Evolutionary conservation across 2,113 vertebrate species (phyloP).

Genomic region (Hyla sarda): DNA sequence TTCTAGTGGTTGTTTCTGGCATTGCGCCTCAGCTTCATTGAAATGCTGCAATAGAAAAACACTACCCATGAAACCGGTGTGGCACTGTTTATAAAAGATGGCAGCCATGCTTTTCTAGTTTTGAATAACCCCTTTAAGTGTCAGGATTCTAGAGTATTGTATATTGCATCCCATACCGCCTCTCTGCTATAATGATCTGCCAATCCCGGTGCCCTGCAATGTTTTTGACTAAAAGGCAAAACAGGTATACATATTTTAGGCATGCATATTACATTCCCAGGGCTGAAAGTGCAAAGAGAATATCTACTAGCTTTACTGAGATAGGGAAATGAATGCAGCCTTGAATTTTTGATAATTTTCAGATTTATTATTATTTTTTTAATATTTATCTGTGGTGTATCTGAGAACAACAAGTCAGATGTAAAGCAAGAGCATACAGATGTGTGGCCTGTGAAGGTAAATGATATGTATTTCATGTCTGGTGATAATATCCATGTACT

Average conservation of each 20-base stretch:
- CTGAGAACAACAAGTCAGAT: constrained; percentile 12
- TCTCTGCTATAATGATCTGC: not conserved
- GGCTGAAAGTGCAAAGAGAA: constrained; percentile 2
- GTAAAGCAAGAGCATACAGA: not conserved
- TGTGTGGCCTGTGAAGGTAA: not conserved
- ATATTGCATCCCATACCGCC: not conserved
- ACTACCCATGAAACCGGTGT: no score
- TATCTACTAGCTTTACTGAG: not conserved
- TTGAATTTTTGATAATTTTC: constrained; percentile 37
- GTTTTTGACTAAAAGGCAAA: not conserved
- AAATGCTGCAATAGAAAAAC: no score
- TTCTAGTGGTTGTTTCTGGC: no score
- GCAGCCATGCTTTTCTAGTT: no score
- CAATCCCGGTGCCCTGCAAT: no score
- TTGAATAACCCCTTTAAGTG: no score
- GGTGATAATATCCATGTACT: not conserved
- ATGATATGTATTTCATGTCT: not conserved
- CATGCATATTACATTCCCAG: not conserved
- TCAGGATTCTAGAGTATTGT: not conserved
- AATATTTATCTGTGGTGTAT: constrained; percentile 16
- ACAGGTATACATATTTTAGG: not conserved
- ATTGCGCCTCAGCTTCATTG: no score
- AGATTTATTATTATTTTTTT: not conserved
- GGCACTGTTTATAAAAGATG: not conserved
- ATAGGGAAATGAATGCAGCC: not conserved